Conservation (phyloP, 2,113 vertebrate species). For the Leptodactylus fuscus region DNA sequence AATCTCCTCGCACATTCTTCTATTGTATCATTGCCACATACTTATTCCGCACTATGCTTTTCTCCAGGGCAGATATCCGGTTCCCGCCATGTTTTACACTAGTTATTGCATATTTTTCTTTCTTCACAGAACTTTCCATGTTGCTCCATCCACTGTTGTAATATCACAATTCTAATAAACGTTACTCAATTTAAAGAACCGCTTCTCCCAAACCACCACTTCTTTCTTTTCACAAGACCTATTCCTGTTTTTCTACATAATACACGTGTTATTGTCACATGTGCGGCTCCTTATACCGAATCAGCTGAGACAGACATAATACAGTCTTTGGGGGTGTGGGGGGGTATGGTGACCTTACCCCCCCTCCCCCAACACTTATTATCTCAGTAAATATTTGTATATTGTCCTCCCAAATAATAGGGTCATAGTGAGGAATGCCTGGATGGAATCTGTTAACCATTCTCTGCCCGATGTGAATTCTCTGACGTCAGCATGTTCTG, state of each 20-base stretch:
- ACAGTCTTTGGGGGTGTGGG: too few relatives aligned
- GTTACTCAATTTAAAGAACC: background rate
- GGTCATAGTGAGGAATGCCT: background rate
- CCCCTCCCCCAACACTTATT: background rate
- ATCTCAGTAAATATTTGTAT: background rate
- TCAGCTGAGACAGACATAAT: too few relatives aligned
- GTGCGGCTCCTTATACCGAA: too few relatives aligned
- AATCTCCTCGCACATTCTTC: too few relatives aligned
- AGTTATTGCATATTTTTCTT: too few relatives aligned
- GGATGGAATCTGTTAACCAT: conserved; percentile 6
- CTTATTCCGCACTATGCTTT: too few relatives aligned
- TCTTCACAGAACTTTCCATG: too few relatives aligned
- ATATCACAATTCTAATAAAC: background rate
- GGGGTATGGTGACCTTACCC: too few relatives aligned
- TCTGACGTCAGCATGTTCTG: background rate
- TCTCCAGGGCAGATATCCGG: too few relatives aligned
- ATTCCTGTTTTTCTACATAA: background rate
- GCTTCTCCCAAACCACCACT: background rate
- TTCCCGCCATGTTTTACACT: too few relatives aligned
- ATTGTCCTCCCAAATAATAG: background rate
- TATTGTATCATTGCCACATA: too few relatives aligned
- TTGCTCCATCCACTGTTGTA: background rate
- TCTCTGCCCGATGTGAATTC: background rate
- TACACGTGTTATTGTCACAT: too few relatives aligned
- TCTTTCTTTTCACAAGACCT: background rate